Evolutionary conservation across 2,888 invertebrate genomes (phyloP), one percentile per base, ranked within the genome.

Genomic region (Alloplasta piceator): DNA sequence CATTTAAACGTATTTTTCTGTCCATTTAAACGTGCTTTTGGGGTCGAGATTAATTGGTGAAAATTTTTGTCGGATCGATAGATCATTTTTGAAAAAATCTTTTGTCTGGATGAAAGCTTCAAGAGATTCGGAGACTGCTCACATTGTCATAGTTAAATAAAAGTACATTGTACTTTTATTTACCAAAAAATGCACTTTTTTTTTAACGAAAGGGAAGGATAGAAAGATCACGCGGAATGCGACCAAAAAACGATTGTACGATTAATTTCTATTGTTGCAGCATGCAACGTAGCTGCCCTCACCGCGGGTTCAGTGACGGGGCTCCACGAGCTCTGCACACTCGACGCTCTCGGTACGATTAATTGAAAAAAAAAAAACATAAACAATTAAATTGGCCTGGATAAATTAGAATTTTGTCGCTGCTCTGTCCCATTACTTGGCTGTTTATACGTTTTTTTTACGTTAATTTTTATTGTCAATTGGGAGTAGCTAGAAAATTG

Each of bases 331-430:
- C 84, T 90, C 86, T 91, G 89, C 88, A 87, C 87, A 83, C 87
- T 91, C 85, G 91, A 91, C 80, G 87, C 84, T 82, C 86, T 90
- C 82, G 91, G 91, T 91, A 92, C 85, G 89, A 87, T 75, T 61
- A 71, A 9, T 39, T 9, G n/a, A 12, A 14, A 46, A 72, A 66
- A 64, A 71, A 55, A 55, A 56, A 67, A 74, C 41, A 26, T 39
- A 50, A 73, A 64, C 7, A 68, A 48, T 43, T 52, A 61, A 48
- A 70, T 66, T 46, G 63, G 55, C 48, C 10, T 43, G 36, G 67
- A 72, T 80, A 14, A 38, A 73, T 73, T 38, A 63, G 36, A 16
- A 26, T 61, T 72, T n/a, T 63, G 10, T 26, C 64, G 70, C 70
- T 55, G 50, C 9, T 71, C 55, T 26, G 74, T 66, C 12, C 14